Evolutionary conservation across 2,888 invertebrate species (phyloP), one percentile per base, ranked within the genome.

Genomic region (Galerucella pusilla): DNA sequence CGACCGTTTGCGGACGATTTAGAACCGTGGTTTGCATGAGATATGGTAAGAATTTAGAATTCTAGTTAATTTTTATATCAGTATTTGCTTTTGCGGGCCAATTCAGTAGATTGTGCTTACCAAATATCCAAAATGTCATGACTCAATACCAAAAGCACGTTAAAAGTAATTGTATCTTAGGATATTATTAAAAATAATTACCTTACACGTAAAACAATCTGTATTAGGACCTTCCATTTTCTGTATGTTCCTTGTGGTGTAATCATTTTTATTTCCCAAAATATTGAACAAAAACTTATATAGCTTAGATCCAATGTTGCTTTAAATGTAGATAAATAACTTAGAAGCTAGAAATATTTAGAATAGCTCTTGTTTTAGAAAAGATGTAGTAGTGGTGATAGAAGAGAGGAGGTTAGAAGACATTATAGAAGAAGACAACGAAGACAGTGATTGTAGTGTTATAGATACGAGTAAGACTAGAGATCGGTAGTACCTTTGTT

Each of bases 341-440:
- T 10, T 20, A 20, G 16, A 16, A 57, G 73, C 68, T 71, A 76
- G 73, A 73, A 63, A 68, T 77, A 75, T 77, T 78, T 81, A 80
- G 80, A 79, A 76, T 73, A 73, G 75, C 75, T 77, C 79, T 84
- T 83, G 80, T 86, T 86, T 83, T 86, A 86, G 86, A 84, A 86
- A 84, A 83, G 84, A 85, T 82, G 85, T 85, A 82, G 84, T 85
- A 80, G 84, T 85, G 80, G 78, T 85, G 75, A 83, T 86, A 83
- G 86, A 86, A 78, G 84, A 78, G 68, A 81, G 85, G 80, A 82
- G 82, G 77, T 82, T 87, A 84, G 87, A 86, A 81, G 87, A 86
- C 76, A 87, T 87, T 75, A 76, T 85, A 84, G 86, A 87, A 84
- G 86, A 86, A 83, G 86, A 86, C 81, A 82, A 83, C 83, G 86